A percentile compares a stretch with the other conserved stretches of the same genome.
These are phyloP conservation scores for Cynocephalus volans DNA, from an alignment of 2,113 vertebrate genomes.

Conservation along the genomic window DNA sequence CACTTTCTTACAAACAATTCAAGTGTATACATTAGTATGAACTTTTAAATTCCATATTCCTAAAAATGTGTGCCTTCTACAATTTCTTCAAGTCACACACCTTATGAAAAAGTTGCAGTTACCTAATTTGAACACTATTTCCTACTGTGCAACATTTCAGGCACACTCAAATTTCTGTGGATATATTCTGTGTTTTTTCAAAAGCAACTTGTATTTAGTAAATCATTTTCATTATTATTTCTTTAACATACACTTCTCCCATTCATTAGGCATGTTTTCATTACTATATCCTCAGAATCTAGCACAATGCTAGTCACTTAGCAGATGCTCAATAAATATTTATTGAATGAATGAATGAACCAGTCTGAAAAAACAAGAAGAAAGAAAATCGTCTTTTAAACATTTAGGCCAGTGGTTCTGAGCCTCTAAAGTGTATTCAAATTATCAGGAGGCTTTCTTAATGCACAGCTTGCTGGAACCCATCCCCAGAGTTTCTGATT, in stretches of 20 bases:
- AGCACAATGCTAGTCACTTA: neutral
- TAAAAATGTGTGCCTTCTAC: neutral
- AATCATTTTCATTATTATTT: neutral
- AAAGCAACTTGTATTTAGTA: neutral
- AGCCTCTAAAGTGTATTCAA: neutral
- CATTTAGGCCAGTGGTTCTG: neutral
- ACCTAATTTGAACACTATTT: neutral
- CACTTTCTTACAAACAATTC: neutral
- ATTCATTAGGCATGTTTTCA: neutral
- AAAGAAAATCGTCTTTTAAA: conserved; percentile 12
- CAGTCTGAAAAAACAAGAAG: neutral
- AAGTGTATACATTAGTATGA: neutral
- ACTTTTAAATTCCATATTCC: conserved; percentile 11
- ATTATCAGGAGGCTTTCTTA: neutral
- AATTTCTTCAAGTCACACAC: neutral
- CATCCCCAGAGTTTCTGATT: neutral
- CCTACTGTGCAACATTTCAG: neutral
- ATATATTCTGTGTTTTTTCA: conserved; percentile 5
- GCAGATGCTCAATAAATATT: neutral
- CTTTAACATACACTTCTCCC: neutral
- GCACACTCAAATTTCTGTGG: neutral
- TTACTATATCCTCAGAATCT: neutral
- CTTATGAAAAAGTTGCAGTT: conserved; percentile 23
- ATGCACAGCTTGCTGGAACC: neutral
- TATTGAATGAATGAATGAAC: conserved; percentile 3